phyloP scores from a whole-genome alignment of 1,140 invertebrate genomes.

The Sinella curviseta region DNA sequence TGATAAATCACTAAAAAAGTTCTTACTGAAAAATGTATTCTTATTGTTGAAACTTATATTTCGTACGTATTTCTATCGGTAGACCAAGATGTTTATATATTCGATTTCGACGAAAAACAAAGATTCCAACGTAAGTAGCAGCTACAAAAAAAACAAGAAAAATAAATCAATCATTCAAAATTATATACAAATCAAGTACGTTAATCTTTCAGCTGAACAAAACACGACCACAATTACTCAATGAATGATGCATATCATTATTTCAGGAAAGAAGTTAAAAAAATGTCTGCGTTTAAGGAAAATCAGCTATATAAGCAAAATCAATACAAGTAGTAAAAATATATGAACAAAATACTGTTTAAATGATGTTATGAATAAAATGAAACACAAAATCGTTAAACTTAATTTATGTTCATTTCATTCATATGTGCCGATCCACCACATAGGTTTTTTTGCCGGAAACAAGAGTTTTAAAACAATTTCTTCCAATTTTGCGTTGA shows the following conservation, averaged over 20 bases:
- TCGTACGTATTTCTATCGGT: background rate
- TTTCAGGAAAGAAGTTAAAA: background rate
- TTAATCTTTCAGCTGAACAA: background rate
- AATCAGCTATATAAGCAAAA: background rate
- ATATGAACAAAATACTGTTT: background rate
- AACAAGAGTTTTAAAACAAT: too few species aligned
- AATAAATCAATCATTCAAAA: background rate
- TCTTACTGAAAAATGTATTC: background rate
- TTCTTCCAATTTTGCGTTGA: too few species aligned
- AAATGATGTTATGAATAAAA: background rate
- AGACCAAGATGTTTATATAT: background rate
- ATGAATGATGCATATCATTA: conserved; percentile 4
- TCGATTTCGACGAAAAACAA: background rate
- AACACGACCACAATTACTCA: conserved; percentile 8
- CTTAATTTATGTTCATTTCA: too few species aligned
- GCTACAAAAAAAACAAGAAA: background rate
- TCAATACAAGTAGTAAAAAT: background rate
- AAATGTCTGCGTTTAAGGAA: too few species aligned
- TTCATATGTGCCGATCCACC: too few species aligned
- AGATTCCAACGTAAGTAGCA: too few species aligned
- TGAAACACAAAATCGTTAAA: background rate
- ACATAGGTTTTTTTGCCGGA: too few species aligned
- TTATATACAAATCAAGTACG: background rate
- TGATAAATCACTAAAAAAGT: background rate
- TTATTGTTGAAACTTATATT: background rate